Base-by-base conservation (phyloP, 2,113 vertebrate genomes). In the Clarias batrachus region DNA sequence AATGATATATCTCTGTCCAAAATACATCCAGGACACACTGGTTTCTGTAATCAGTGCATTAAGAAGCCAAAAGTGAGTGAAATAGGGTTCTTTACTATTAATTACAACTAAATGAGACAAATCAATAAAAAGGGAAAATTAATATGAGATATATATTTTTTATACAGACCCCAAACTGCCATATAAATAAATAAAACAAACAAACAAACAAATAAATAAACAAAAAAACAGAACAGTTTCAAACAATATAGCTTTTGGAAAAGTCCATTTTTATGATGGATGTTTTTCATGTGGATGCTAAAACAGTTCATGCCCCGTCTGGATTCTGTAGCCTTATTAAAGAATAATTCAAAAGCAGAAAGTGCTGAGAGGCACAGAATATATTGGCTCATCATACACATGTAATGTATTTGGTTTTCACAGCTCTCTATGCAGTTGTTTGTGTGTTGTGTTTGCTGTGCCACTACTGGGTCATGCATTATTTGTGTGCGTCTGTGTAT, bases 271-370 rank as follows among this genome's bases (percentile, higher is more conserved):
- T 6, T 71, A 21, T 37, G 68, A 37, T 19, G 68, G 19, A 73
- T 3, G 4, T 73, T 73, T 48, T 73, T 41, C 33, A 21, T 71
- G 17, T 19, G 27, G 19, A n/a, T n/a, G 60, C 4, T 65, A 25
- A 63, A 60, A 37, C 25, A 48, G 30, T 60, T 59, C 56, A 30
- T 27, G 25, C 56, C 33, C 27, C 14, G 27, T 8, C 33, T n/a
- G 33, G 21, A 27, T 57, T 84, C 74, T 84, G 27, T 41, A 74
- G 54, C 7, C 13, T 70, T 25, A 25, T 59, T 56, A 27, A 84
- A 73, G 70, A 73, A 71, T 74, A 48, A 57, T 41, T 59, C 54
- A 73, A 48, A 76, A 74, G 70, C 21, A 74, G 68, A 76, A 76
- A 84, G 4, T 25, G 70, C 70, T 27, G 83, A 76, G 57, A 52